Evolutionary conservation across 2,113 vertebrate species (phyloP).

Genomic region (Rhagologus leucostigma): DNA sequence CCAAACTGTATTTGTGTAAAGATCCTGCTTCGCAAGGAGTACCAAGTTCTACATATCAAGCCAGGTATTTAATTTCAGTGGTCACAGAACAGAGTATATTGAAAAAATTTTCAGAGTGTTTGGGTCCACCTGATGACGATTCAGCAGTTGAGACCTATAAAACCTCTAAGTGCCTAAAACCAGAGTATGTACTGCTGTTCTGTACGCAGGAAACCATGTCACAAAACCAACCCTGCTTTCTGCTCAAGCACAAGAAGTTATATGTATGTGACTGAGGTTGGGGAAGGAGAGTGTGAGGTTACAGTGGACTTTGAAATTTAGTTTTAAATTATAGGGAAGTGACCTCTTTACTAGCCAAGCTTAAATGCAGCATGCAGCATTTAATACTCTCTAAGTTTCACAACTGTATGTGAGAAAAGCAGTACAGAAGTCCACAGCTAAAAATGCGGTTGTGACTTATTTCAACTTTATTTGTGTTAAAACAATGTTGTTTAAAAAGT

Average conservation of each 20-base stretch:
- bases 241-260: background rate
- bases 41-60: fast-evolving
- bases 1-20: background rate
- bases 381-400: background rate
- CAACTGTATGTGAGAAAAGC: background rate
- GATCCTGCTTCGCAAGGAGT: background rate
- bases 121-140: background rate
- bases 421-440: background rate
- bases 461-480: background rate
- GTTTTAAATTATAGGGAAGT: background rate
- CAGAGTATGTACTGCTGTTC: background rate
- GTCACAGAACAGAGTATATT: background rate
- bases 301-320: background rate
- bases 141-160: background rate
- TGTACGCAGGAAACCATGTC: background rate
- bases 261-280: background rate
- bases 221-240: background rate
- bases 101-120: background rate
- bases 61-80: background rate
- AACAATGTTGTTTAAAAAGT: background rate
- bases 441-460: background rate
- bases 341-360: background rate
- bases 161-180: background rate
- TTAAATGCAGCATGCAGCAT: background rate
- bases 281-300: background rate